Conservation (phyloP, 1,140 invertebrate species). For the Cydia strobilella region DNA sequence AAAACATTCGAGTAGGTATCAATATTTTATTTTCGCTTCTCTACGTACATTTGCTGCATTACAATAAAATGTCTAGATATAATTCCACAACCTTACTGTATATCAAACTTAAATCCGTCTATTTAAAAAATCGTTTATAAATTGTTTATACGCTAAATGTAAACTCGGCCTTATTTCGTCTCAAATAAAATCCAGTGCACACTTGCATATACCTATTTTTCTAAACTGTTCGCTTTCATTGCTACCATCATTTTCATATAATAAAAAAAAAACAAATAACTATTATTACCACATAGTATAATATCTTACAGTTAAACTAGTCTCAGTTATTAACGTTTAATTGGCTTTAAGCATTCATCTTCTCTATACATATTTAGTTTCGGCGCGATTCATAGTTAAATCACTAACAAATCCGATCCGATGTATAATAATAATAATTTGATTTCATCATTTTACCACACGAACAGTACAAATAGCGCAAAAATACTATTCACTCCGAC, state of each 20-base stretch:
- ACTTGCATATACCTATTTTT: neutral
- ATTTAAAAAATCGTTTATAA: neutral
- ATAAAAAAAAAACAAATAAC: neutral
- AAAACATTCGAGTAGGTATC: neutral
- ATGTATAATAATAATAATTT: too few relatives aligned
- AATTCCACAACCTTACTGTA: slow-evolving; percentile 1
- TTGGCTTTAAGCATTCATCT: neutral
- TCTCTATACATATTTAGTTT: neutral
- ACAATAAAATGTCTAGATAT: neutral
- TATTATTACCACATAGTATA: neutral
- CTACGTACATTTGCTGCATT: neutral
- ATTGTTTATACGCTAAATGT: neutral
- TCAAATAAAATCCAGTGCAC: neutral
- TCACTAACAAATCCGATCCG: too few relatives aligned
- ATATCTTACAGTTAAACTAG: slow-evolving; percentile 13
- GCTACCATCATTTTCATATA: slow-evolving; percentile 2
- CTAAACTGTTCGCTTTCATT: neutral
- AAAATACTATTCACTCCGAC: too few relatives aligned
- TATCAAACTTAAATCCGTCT: neutral
- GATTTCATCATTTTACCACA: too few relatives aligned
- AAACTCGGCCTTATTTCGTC: neutral
- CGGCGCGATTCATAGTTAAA: too few relatives aligned
- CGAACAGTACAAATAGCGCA: too few relatives aligned
- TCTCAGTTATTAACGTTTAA: neutral
- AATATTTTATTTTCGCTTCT: neutral